Conservation (phyloP, 1,140 invertebrate genomes). For the Bombus pascuorum region DNA sequence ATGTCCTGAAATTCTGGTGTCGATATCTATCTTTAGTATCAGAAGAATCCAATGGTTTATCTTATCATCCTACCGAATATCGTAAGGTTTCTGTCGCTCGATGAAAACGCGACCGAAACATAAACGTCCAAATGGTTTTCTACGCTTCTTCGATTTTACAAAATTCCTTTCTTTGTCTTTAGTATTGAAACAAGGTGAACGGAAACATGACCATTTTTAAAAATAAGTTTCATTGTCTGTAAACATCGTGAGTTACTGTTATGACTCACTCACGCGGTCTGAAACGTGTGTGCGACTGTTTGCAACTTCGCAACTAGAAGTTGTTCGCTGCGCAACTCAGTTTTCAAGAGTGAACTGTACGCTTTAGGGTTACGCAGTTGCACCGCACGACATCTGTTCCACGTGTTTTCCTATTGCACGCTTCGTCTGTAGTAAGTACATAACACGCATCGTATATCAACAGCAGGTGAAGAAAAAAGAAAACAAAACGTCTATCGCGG, state of each 20-base stretch:
- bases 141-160: too few relatives aligned
- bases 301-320: not conserved
- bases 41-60: not conserved
- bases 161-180: too few relatives aligned
- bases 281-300: not conserved
- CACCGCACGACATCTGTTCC: not conserved
- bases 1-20: not conserved
- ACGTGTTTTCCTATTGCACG: not conserved
- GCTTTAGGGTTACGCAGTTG: not conserved
- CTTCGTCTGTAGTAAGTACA: not conserved
- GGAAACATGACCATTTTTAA: not conserved
- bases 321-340: not conserved
- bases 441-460: not conserved
- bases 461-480: slow-evolving; percentile 5
- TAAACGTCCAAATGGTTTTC: not conserved
- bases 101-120: not conserved
- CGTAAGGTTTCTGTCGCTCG: too few relatives aligned
- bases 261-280: not conserved
- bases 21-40: not conserved
- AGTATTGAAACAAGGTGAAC: not conserved
- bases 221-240: not conserved
- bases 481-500: slow-evolving; percentile 17
- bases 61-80: slow-evolving; percentile 14
- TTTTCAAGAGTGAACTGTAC: not conserved
- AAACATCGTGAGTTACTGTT: not conserved